Conservation (phyloP, 2,888 invertebrate species). For the Theretra japonica region DNA sequence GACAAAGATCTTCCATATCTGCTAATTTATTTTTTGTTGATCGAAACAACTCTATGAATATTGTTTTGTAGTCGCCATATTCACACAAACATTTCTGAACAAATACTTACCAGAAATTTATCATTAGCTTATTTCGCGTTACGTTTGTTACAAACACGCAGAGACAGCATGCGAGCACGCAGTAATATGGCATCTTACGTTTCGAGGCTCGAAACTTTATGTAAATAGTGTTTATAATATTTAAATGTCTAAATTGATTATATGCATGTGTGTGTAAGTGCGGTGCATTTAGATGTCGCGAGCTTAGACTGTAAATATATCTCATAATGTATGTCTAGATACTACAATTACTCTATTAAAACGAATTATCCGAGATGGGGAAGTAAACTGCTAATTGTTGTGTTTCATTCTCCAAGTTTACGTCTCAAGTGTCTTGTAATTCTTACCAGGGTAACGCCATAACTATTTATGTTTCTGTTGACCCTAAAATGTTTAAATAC, state of each 20-base stretch:
- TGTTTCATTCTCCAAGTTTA: background rate
- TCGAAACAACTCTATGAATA: background rate
- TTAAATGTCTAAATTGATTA: slow-evolving; percentile 25
- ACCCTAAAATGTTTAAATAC: slow-evolving; percentile 2
- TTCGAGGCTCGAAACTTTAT: slow-evolving; percentile 51
- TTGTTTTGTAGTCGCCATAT: background rate
- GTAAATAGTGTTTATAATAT: slow-evolving; percentile 34
- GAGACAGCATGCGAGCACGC: background rate
- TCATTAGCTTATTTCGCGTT: background rate
- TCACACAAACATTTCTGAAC: background rate
- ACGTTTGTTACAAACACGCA: background rate
- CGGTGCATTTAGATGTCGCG: slow-evolving; percentile 64
- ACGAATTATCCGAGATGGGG: slow-evolving; percentile 50
- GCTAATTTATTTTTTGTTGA: background rate
- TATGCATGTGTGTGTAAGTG: slow-evolving; percentile 41
- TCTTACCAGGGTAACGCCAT: slow-evolving; percentile 3
- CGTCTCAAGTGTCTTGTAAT: background rate
- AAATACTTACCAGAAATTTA: background rate
- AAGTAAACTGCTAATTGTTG: slow-evolving; percentile 28
- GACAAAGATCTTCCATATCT: background rate
- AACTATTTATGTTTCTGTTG: slow-evolving; percentile 1
- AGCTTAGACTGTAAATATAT: slow-evolving; percentile 78
- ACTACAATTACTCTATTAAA: slow-evolving; percentile 56
- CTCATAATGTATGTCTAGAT: slow-evolving; percentile 71
- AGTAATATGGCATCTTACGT: slow-evolving; percentile 38